These are phyloP conservation scores for Rotaria macrura DNA, from an alignment of 2,888 invertebrate species.

Conservation along the genomic window DNA sequence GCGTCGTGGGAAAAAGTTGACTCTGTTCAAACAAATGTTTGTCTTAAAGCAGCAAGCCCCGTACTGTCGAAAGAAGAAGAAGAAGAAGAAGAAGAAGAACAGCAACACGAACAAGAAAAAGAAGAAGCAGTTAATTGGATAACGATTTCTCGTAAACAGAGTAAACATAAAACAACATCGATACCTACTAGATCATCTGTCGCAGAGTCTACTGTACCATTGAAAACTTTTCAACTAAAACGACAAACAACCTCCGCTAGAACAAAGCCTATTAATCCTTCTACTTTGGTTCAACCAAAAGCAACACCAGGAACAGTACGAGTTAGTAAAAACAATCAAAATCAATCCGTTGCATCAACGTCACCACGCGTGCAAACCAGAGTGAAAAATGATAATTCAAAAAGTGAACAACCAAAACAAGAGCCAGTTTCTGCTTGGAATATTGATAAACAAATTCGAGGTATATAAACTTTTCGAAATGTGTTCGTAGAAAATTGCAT, in stretches of 20 bases:
- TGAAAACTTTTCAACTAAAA: not conserved
- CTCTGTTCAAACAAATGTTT: not conserved
- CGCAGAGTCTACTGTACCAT: too few species aligned
- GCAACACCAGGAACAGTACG: not conserved
- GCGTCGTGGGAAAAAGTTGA: not conserved
- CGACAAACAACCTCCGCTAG: not conserved
- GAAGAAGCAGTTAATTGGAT: conserved; percentile 15
- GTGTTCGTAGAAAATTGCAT: too few species aligned
- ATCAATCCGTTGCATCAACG: too few species aligned
- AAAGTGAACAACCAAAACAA: not conserved
- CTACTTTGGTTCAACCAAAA: not conserved
- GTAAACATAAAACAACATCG: not conserved
- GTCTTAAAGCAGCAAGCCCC: too few species aligned
- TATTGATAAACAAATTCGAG: not conserved
- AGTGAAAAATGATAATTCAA: not conserved
- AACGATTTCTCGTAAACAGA: conserved; percentile 9
- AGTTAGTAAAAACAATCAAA: not conserved
- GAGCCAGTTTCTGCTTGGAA: not conserved
- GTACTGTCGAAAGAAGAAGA: not conserved
- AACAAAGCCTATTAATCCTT: not conserved
- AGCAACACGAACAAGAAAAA: too few species aligned
- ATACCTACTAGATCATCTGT: not conserved
- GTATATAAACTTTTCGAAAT: not conserved
- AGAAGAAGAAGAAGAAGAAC: too few species aligned
- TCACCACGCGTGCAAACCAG: not conserved